phyloP scores from a whole-genome alignment of 2,888 invertebrate genomes.

The Dione juno region DNA sequence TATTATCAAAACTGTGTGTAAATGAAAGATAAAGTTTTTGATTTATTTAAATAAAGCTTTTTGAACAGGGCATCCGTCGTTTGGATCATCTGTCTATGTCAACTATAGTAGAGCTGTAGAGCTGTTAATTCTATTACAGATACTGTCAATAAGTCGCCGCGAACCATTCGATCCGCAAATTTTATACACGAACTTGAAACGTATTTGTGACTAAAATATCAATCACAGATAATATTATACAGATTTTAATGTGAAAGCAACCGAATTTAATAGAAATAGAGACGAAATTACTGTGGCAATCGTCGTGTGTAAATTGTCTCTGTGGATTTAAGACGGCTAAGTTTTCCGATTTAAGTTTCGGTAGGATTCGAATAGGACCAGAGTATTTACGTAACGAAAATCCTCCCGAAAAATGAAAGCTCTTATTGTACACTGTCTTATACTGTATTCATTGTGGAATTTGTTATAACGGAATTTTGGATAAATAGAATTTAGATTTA shows the following conservation, averaged over 20 bases:
- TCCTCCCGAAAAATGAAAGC: conserved; percentile 1
- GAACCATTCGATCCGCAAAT: conserved; percentile 49
- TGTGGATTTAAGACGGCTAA: conserved; percentile 40
- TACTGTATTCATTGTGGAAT: not conserved
- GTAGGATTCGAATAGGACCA: conserved; percentile 35
- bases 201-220: conserved; percentile 48
- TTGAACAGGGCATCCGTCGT: conserved; percentile 15
- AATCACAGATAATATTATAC: conserved; percentile 33
- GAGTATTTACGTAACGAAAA: conserved; percentile 24
- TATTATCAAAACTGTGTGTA: not conserved
- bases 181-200: conserved; percentile 46
- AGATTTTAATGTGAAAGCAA: conserved; percentile 25
- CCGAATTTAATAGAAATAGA: conserved; percentile 19
- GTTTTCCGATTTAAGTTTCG: conserved; percentile 44
- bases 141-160: conserved; percentile 49
- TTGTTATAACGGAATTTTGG: not conserved
- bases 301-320: conserved; percentile 35
- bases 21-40: conserved; percentile 12
- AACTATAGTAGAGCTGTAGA: conserved; percentile 30
- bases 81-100: not conserved
- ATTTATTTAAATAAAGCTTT: conserved; percentile 1
- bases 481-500: conserved; percentile 1
- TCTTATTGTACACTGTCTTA: conserved; percentile 7
- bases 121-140: conserved; percentile 47
- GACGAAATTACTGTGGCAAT: conserved; percentile 31